Evolutionary conservation across 1,140 invertebrate species (phyloP), one percentile per base, ranked within the genome.

Genomic region (Cepaea nemoralis): DNA sequence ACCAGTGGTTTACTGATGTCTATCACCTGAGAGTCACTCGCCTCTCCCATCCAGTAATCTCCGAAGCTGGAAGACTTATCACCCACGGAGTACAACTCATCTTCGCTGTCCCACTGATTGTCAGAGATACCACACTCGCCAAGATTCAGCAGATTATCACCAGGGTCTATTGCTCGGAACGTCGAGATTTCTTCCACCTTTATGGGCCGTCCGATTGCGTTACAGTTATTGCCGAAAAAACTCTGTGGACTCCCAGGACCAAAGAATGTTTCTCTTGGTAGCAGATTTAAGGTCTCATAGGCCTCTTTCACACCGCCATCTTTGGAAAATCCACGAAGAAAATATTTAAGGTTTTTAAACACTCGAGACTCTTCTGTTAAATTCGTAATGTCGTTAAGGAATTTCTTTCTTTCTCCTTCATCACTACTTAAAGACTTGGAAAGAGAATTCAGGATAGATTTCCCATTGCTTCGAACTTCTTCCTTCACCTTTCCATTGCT

Each of bases 331-430:
- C 76, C 37, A 16, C 76, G 76, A 14, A 77, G 40, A 66, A 77
- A 77, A n/a, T 77, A 77, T 66, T 77, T 77, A 24, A 77, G 33
- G 55, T 77, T 77, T 66, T 66, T 59, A 48, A 77, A 77, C 50
- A 77, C 55, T 22, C 76, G 50, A 5, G 76, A 77, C 1, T 77
- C 76, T 35, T 77, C 76, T 39, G 76, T 66, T 10, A 77, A n/a
- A 22, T 16, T 19, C 12, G 31, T 66, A 1, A 77, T 66, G 37
- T 77, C 76, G 27, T 66, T 77, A 35, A 77, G 33, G n/a, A 77
- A 22, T 5, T 42, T 35, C 76, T 48, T 66, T 24, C 45, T 33
- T 2, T 77, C 76, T n/a, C 40, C 55, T 27, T 77, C 76, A n/a
- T 66, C 50, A n/a, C 55, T 66, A 24, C 55, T 63, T 16, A 39